Evolutionary conservation across 1,140 invertebrate genomes (phyloP), one percentile per base, ranked within the genome.

Genomic region (Hestina assimilis): DNA sequence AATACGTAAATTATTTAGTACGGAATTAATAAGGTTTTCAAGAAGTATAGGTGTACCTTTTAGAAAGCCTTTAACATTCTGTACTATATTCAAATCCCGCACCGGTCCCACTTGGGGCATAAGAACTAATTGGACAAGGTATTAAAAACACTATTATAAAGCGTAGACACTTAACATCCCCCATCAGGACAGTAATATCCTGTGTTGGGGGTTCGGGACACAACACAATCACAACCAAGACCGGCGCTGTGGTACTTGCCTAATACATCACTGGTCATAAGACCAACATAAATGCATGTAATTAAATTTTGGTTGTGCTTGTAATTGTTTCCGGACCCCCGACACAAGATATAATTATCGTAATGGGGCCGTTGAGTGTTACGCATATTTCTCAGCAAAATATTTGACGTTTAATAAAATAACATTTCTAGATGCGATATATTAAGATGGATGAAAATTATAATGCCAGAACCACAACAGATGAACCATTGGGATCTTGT

Each of bases 401-500:
- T n/a, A n/a, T n/a, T n/a, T n/a, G n/a, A 28, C 2, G 3, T 15
- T 42, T 14, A 1, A 8, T 17, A 43, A 50, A 8, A 38, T 20
- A 35, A 11, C 29, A 5, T 6, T 72, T 75, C 21, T 67, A 86
- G 80, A 69, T 74, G 70, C 19, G 80, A 81, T 24, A 45, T 86
- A 0, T 50, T 83, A 0, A 63, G 80, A 5, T 79, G 78, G 72
- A 83, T 86, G 83, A 75, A 83, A 43, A 79, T 86, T 0, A 51
- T 86, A 1, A 66, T 63, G 46, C 75, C 76, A 1, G 69, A 72
- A 28, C 80, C 83, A 1, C 3, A 67, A 0, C 29, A 74, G 8
- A 26, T 66, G 48, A 70, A 83, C 21, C 83, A 86, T 31, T 86
- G 80, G 80, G 80, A 86, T 33, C 31, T 76, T 20, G 83, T 86